Base-by-base conservation (phyloP, 2,888 invertebrate genomes). In the Halictus ligatus region DNA sequence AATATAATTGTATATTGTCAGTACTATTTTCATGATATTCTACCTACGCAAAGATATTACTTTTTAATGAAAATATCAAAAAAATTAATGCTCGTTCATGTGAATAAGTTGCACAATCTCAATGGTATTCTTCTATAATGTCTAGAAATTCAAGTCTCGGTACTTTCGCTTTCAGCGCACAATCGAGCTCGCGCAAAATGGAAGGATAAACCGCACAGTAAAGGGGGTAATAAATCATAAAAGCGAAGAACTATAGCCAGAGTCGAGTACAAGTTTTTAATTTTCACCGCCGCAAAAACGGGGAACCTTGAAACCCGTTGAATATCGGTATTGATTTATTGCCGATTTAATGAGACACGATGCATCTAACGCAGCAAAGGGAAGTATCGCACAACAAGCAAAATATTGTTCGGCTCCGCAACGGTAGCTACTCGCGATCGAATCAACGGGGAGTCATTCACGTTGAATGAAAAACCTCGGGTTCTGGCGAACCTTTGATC, bases 401-500 rank as follows among this genome's bases (percentile, higher is more conserved):
- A 69, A 64, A 78, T 78, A 77, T 78, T 58, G 50, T 29, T 43
- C 35, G 40, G 25, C 35, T 54, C 48, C n/a, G 43, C n/a, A 46
- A 67, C 75, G 50, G 67, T 69, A 21, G 35, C 48, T 71, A 48
- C 69, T 54, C 54, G 50, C 25, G 46, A 78, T 15, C 69, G 79
- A 29, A 74, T 79, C 60, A 69, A 79, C 58, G 67, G 85, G 86
- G 87, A 80, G 72, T 80, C 79, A 75, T 75, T 82, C 58, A 71
- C n/a, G 69, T 71, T 35, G 48, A 58, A 73, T 75, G 72, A 83
- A 88, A 84, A 84, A 84, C 69, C 18, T 46, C 40, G 71, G 29
- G 79, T 82, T 85, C 75, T 80, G 69, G 69, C 83, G 82, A 78
- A 50, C 74, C 86, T 91, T 91, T 90, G 89, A 92, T 91, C 92